A percentile compares a stretch with the other conserved stretches of the same genome.
phyloP scores from a whole-genome alignment of 2,113 vertebrate genomes.

The Natator depressus region DNA sequence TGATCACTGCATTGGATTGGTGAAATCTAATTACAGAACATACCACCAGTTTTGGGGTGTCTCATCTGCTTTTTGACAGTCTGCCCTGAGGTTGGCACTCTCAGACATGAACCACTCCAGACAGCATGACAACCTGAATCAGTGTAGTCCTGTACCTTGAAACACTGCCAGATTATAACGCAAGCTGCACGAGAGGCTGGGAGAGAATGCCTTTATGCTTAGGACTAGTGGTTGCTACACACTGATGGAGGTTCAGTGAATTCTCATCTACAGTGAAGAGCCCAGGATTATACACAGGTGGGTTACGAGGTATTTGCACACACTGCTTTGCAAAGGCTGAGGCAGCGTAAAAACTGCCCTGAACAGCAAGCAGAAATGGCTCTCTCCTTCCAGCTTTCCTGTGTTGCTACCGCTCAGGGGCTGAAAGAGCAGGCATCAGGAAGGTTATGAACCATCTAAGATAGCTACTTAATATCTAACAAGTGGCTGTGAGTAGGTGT shows the following conservation, averaged over 20 bases:
- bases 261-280: not conserved
- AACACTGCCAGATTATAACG: too few relatives aligned
- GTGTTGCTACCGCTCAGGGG: not conserved
- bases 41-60: too few relatives aligned
- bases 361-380: not conserved
- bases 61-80: too few relatives aligned
- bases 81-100: too few relatives aligned
- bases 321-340: not conserved
- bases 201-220: too few relatives aligned
- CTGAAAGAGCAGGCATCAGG: slow-evolving; percentile 25
- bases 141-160: too few relatives aligned
- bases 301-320: not conserved
- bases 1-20: too few relatives aligned
- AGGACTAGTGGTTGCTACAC: not conserved
- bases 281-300: not conserved
- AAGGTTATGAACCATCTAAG: not conserved
- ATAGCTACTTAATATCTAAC: too few relatives aligned
- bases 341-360: not conserved
- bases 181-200: too few relatives aligned
- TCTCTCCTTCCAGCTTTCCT: not conserved
- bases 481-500: not conserved
- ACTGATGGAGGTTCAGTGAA: not conserved
- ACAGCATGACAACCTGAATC: too few relatives aligned
- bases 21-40: too few relatives aligned
- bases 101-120: too few relatives aligned